Evolutionary conservation across 2,888 invertebrate species (phyloP), one percentile per base, ranked within the genome.

Genomic region (Nemotelus pantherinus): DNA sequence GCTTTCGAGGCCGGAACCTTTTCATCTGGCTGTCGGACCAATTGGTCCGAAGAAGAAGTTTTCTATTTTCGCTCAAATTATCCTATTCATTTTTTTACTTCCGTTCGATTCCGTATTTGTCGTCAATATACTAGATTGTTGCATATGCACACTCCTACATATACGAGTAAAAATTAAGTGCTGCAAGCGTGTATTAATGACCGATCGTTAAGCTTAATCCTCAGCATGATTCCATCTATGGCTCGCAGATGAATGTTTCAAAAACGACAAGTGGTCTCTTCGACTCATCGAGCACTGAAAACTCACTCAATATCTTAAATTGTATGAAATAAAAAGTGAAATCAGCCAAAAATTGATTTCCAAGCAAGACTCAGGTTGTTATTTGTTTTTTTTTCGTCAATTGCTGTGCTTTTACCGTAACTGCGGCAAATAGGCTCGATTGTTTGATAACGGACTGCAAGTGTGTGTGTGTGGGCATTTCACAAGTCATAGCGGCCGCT

Each of bases 241-340:
- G 25, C 25, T 25, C 25, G 25, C 25, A 25, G 25, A 25, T 25
- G 25, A 25, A 25, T 25, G 25, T 25, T 0, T 25, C 25, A 25
- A 25, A 25, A 25, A 25, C 25, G 25, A 25, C 25, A 25, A 25
- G 25, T 25, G 25, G 25, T 25, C 25, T 25, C 25, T 25, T 25
- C 25, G 25, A 25, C 25, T 25, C 25, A 25, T 25, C 25, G 25
- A 25, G 25, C 25, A 25, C 25, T 25, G 25, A 25, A 25, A 25
- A 25, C 25, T 25, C 25, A 25, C 25, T 25, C 25, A 25, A 25
- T 25, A 25, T 25, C 25, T 25, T 25, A 25, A 25, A 25, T 25
- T 25, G 25, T 25, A 25, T 1, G 41, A 55, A 70, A 70, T 70
- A 70, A 70, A 25, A 70, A 70, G 70, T 70, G 70, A 70, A 70